A percentile compares a stretch with the other conserved stretches of the same genome.
phyloP scores from a whole-genome alignment of 37 sponge, comb jelly and placozoan genomes.

The Beroe ovata region DNA sequence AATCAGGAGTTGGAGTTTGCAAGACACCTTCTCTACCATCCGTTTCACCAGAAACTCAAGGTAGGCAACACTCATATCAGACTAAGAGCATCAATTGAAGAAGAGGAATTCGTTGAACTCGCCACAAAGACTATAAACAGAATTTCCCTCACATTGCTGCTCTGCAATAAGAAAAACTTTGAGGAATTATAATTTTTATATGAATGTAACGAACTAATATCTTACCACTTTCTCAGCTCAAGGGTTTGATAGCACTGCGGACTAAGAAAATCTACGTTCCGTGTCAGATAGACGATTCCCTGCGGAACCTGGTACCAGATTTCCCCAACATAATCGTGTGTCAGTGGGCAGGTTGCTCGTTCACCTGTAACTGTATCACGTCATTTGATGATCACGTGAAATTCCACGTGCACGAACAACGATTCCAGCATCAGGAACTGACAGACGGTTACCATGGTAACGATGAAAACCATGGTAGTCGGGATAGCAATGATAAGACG shows the following conservation, averaged over 20 bases:
- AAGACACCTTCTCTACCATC: slow-evolving; percentile 34
- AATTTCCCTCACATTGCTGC: no score
- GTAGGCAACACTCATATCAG: not conserved
- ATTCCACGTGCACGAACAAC: not conserved
- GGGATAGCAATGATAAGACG: not conserved
- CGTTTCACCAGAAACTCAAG: slow-evolving; percentile 56
- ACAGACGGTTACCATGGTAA: no score
- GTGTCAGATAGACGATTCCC: slow-evolving; percentile 23
- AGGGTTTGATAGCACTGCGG: slow-evolving; percentile 10
- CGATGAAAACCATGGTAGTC: no score
- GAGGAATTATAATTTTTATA: no score
- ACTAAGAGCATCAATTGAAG: no score
- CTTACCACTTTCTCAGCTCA: no score
- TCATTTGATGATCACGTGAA: slow-evolving; percentile 19
- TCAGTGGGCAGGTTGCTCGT: slow-evolving; percentile 19
- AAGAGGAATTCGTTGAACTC: no score
- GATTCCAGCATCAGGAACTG: no score
- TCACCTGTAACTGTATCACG: slow-evolving; percentile 52
- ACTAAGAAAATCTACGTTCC: slow-evolving; percentile 14
- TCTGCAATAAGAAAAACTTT: no score
- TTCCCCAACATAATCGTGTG: slow-evolving; percentile 7
- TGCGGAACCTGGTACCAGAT: slow-evolving; percentile 18
- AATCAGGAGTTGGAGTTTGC: slow-evolving; percentile 27
- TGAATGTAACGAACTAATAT: no score
- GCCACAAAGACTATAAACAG: no score